Evolutionary conservation across 2,113 vertebrate genomes (phyloP).

Genomic region (Nothocercus julius): DNA sequence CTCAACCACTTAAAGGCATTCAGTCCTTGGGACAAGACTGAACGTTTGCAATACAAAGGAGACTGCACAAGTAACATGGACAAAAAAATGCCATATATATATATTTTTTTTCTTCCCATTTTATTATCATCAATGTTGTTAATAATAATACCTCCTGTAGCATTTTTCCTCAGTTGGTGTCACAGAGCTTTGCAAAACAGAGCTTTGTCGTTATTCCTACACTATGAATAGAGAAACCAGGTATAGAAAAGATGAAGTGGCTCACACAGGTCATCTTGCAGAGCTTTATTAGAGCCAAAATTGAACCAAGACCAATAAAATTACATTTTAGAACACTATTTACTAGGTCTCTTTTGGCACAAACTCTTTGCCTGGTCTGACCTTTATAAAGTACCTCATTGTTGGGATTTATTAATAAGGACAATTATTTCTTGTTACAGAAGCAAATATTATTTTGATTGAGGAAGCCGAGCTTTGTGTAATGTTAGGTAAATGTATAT

Average conservation of each 20-base stretch:
- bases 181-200: neutral
- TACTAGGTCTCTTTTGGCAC: neutral
- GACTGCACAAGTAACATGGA: neutral
- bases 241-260: neutral
- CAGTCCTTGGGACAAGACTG: neutral
- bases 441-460: neutral
- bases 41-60: neutral
- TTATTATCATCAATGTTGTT: neutral
- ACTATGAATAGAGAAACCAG: neutral
- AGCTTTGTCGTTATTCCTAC: neutral
- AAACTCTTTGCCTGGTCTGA: neutral
- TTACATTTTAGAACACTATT: neutral
- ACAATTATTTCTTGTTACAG: neutral
- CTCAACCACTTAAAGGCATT: neutral
- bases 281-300: neutral
- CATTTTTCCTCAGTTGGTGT: neutral
- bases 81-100: neutral
- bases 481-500: neutral
- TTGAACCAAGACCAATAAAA: neutral
- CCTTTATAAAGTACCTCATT: neutral
- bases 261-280: neutral
- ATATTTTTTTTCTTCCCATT: neutral
- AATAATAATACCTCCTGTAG: neutral
- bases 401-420: neutral
- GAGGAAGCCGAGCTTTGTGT: accelerated